Evolutionary conservation across 2,888 invertebrate species (phyloP).

Genomic region (Xanthia togata): DNA sequence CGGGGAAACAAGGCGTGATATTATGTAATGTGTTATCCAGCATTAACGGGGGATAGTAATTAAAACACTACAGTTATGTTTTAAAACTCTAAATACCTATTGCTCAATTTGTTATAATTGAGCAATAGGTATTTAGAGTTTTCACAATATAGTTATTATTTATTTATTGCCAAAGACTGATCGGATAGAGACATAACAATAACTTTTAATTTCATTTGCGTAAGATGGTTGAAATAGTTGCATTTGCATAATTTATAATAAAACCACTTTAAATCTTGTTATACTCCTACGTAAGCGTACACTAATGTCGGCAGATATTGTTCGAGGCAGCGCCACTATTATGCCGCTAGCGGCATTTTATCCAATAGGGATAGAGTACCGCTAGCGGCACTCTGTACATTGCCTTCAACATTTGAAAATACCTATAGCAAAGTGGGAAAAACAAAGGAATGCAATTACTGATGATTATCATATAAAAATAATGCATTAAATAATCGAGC

Average conservation of each 20-base stretch:
- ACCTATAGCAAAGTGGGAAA: no score
- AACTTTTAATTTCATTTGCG: constrained; percentile 3
- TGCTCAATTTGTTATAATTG: no score
- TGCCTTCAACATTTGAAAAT: neutral
- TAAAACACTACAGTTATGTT: no score
- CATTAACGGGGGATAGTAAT: neutral
- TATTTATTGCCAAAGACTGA: constrained; percentile 1
- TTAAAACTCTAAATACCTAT: neutral
- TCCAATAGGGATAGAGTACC: no score
- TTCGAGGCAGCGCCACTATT: no score
- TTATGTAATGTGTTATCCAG: no score
- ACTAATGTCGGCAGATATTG: neutral
- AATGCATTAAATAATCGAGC: neutral
- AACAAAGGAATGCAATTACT: neutral
- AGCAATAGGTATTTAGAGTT: no score
- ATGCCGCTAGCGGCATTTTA: no score
- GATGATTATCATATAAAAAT: neutral
- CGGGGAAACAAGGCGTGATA: no score
- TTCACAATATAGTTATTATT: neutral
- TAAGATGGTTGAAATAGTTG: constrained; percentile 9
- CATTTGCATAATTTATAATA: constrained; percentile 13
- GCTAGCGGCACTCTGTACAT: no score
- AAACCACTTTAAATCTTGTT: neutral
- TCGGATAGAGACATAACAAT: constrained; percentile 21
- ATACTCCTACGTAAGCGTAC: neutral